phyloP scores from a whole-genome alignment of 2,797 vertebrate genomes.

The Simalia tracyae region DNA sequence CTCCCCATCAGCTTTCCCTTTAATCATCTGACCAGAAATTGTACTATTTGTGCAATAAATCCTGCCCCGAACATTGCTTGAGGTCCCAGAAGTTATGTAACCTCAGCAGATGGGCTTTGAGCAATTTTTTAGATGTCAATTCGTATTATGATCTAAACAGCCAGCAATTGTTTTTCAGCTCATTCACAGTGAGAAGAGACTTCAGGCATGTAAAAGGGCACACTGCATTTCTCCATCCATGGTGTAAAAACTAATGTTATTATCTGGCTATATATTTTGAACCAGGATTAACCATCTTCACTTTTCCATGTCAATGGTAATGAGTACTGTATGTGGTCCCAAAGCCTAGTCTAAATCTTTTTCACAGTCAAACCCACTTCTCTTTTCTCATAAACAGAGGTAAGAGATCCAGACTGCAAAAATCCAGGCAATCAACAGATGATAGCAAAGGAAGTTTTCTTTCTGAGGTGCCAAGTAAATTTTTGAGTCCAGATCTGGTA shows the following conservation, averaged over 20 bases:
- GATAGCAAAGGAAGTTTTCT: background rate
- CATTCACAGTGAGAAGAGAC: background rate
- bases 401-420: background rate
- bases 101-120: slow-evolving; percentile 58
- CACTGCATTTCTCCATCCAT: background rate
- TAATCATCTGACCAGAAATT: slow-evolving; percentile 57
- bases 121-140: slow-evolving; percentile 44
- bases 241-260: background rate
- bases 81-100: slow-evolving; percentile 59
- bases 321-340: background rate
- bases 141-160: slow-evolving; percentile 26
- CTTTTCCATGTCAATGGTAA: background rate
- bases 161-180: slow-evolving; percentile 14
- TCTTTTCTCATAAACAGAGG: background rate
- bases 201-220: background rate
- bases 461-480: background rate
- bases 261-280: background rate
- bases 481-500: background rate
- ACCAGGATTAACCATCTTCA: background rate
- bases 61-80: slow-evolving; percentile 46
- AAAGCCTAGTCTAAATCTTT: background rate
- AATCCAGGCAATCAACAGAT: background rate
- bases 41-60: slow-evolving; percentile 58
- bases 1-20: slow-evolving; percentile 29
- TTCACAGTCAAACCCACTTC: background rate